phyloP scores from a whole-genome alignment of 1,140 invertebrate species.

The Drosophila elegans region DNA sequence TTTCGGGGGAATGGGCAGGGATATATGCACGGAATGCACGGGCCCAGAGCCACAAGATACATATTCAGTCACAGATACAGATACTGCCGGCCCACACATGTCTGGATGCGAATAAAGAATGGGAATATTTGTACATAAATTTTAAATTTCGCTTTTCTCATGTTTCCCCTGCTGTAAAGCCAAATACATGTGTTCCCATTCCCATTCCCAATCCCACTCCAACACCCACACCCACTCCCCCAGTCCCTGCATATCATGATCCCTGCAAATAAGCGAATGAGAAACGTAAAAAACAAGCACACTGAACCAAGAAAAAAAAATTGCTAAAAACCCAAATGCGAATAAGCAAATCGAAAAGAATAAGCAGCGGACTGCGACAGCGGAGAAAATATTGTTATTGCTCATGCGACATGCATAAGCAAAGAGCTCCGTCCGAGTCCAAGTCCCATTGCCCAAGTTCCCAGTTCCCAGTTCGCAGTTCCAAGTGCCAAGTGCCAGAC shows the following conservation, averaged over 20 bases:
- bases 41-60: slow-evolving; percentile 20
- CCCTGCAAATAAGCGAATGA: slow-evolving; percentile 58
- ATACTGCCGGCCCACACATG: slow-evolving; percentile 40
- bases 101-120: slow-evolving; percentile 47
- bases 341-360: slow-evolving; percentile 74
- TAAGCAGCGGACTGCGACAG: slow-evolving; percentile 51
- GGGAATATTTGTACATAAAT: slow-evolving; percentile 62
- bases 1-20: neutral
- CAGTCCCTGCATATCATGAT: slow-evolving; percentile 46
- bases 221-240: neutral
- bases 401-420: slow-evolving; percentile 79
- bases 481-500: slow-evolving; percentile 25
- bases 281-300: slow-evolving; percentile 49
- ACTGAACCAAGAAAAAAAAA: slow-evolving; percentile 23
- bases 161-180: slow-evolving; percentile 20
- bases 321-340: slow-evolving; percentile 37
- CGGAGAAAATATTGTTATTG: slow-evolving; percentile 74
- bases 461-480: slow-evolving; percentile 11
- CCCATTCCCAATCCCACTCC: slow-evolving; percentile 21
- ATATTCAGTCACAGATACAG: slow-evolving; percentile 14
- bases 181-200: slow-evolving; percentile 53
- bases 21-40: slow-evolving; percentile 29
- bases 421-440: slow-evolving; percentile 46
- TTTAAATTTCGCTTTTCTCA: slow-evolving; percentile 59
- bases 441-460: neutral